A percentile compares a stretch with the other conserved stretches of the same genome.
Evolutionary conservation across 1,140 invertebrate genomes (phyloP).

Genomic region (Drosophila setifemur): DNA sequence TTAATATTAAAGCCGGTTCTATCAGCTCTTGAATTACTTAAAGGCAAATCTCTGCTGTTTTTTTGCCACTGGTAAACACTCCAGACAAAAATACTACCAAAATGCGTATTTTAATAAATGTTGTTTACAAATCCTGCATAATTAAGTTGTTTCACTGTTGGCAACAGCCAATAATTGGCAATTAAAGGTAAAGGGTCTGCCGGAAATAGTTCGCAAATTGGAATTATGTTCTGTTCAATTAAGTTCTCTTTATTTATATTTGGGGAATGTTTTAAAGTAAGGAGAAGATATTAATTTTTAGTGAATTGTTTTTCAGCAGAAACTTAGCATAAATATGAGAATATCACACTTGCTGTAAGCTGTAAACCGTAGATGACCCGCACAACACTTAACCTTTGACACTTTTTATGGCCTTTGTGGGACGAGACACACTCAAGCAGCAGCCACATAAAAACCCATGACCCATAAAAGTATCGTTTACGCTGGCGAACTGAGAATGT

Average conservation of each 20-base stretch:
- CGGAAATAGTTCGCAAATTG: too few relatives aligned
- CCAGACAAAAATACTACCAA: neutral
- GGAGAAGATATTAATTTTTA: too few relatives aligned
- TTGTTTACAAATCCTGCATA: constrained; percentile 27
- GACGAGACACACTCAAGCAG: constrained; percentile 19
- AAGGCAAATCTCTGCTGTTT: neutral
- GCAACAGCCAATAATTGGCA: too few relatives aligned
- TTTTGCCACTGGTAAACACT: neutral
- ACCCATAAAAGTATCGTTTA: constrained; percentile 31
- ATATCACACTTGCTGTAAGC: too few relatives aligned
- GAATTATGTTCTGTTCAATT: too few relatives aligned
- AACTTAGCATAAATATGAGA: too few relatives aligned
- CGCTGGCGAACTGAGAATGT: neutral
- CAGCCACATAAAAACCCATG: constrained; percentile 29
- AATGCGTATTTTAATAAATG: constrained; percentile 31
- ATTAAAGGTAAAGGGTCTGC: too few relatives aligned
- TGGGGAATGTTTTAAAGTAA: too few relatives aligned
- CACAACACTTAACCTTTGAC: constrained; percentile 40
- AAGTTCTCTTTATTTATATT: too few relatives aligned
- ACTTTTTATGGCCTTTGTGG: constrained; percentile 20
- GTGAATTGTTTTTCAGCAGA: too few relatives aligned
- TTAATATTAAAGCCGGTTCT: constrained; percentile 5
- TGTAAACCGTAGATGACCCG: constrained; percentile 37
- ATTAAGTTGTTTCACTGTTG: neutral
- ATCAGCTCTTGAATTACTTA: neutral